These are phyloP conservation scores for Trinorchestia longiramus DNA, from an alignment of 1,140 invertebrate genomes.

Conservation along the genomic window DNA sequence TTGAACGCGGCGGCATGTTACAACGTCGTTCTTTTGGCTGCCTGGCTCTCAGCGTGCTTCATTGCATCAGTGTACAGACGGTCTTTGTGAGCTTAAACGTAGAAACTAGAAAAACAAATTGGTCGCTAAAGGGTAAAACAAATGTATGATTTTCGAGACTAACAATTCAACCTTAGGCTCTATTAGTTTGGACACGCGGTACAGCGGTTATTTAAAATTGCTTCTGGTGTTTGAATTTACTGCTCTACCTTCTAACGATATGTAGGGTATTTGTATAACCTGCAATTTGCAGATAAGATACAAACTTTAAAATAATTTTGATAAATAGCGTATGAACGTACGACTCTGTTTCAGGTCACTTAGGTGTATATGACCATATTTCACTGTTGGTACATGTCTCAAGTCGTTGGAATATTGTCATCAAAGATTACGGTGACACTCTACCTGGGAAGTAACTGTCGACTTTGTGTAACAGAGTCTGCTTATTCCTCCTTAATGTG, in stretches of 20 bases:
- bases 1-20: no score
- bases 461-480: background rate
- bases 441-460: background rate
- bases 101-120: no score
- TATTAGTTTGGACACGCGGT: background rate
- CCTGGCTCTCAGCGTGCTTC: no score
- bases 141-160: no score
- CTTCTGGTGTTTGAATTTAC: background rate
- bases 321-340: background rate
- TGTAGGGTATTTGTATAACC: background rate
- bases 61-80: no score
- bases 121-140: no score
- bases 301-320: background rate
- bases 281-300: background rate
- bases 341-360: background rate
- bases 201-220: background rate
- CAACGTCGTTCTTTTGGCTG: no score
- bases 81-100: no score
- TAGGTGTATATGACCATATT: background rate
- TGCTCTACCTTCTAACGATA: background rate
- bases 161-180: no score
- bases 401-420: background rate
- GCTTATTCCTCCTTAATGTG: background rate
- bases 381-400: no score
- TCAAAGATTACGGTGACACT: background rate